Percentiles rank a stretch among this genome's conserved stretches.
phyloP scores from a whole-genome alignment of 2,113 vertebrate species.

The Pseudorhombus dupliciocellatus region DNA sequence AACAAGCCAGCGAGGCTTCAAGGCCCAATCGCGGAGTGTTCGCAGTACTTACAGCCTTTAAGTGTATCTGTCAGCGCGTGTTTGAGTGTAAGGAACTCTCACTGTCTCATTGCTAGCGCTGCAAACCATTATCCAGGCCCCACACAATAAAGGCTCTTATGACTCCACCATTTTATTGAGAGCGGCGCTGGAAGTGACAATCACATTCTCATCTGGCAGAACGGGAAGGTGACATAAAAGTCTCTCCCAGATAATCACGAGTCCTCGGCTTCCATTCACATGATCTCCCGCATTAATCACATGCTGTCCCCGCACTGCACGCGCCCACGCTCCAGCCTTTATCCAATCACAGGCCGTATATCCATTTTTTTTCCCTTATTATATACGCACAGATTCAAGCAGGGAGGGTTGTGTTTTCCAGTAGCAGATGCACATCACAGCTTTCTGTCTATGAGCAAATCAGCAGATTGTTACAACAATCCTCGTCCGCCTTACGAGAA shows the following conservation, averaged over 20 bases:
- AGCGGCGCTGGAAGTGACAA: conserved; percentile 26
- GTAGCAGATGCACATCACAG: not conserved
- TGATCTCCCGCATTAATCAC: conserved; percentile 27
- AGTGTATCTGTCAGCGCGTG: conserved; percentile 38
- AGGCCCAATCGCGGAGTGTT: conserved; percentile 44
- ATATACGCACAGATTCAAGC: not conserved
- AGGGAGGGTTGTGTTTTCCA: not conserved
- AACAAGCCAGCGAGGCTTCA: conserved; percentile 40
- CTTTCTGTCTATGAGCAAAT: not conserved
- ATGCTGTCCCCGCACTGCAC: not conserved
- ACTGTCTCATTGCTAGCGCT: conserved; percentile 7
- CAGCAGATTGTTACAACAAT: not conserved
- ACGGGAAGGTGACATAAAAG: not conserved
- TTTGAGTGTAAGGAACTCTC: conserved; percentile 37
- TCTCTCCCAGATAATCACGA: not conserved
- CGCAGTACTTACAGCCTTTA: conserved; percentile 25
- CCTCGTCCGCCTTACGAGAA: not conserved
- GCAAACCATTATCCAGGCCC: conserved; percentile 23
- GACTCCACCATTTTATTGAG: conserved; percentile 35
- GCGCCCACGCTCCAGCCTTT: not conserved
- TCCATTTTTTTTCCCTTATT: not conserved
- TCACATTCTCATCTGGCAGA: conserved; percentile 12
- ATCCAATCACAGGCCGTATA: not conserved
- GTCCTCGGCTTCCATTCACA: conserved; percentile 7
- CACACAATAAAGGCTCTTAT: conserved; percentile 32